A percentile compares a stretch with the other conserved stretches of the same genome.
Conservation (phyloP, 2,888 invertebrate genomes). For the Deilephila elpenor region DNA sequence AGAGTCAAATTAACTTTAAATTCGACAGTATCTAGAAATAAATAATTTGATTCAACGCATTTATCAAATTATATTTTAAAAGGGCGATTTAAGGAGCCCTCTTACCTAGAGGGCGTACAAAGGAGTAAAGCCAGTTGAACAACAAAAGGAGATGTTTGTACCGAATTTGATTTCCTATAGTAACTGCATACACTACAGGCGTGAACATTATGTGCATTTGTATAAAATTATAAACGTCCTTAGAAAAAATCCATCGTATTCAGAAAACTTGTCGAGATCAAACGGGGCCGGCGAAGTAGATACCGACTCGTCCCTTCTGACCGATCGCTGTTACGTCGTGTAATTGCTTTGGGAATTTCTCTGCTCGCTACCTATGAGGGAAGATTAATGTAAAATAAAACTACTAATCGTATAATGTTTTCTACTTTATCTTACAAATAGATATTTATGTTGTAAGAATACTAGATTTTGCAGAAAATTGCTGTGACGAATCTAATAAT, state of each 20-base stretch:
- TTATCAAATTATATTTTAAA: no score
- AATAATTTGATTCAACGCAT: no score
- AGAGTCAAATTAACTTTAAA: no score
- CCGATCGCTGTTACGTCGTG: constrained; percentile 52
- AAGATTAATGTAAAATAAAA: constrained; percentile 24
- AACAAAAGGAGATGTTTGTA: no score
- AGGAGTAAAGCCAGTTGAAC: no score
- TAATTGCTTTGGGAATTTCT: constrained; percentile 59
- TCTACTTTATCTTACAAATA: neutral
- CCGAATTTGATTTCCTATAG: no score
- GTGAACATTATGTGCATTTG: neutral
- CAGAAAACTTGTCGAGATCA: constrained; percentile 7
- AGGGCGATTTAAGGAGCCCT: no score
- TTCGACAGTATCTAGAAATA: no score
- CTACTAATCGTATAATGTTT: constrained; percentile 18
- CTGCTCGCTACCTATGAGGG: constrained; percentile 11
- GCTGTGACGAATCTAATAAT: neutral
- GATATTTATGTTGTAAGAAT: neutral
- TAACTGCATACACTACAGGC: no score
- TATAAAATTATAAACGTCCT: neutral
- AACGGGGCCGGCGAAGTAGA: constrained; percentile 33
- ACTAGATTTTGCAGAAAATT: neutral
- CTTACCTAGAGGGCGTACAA: no score
- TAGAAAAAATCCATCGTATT: neutral
- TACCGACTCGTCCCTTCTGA: constrained; percentile 46